Base-by-base conservation (phyloP, 2,113 vertebrate genomes). In the Cyprinodon brontotheroides region DNA sequence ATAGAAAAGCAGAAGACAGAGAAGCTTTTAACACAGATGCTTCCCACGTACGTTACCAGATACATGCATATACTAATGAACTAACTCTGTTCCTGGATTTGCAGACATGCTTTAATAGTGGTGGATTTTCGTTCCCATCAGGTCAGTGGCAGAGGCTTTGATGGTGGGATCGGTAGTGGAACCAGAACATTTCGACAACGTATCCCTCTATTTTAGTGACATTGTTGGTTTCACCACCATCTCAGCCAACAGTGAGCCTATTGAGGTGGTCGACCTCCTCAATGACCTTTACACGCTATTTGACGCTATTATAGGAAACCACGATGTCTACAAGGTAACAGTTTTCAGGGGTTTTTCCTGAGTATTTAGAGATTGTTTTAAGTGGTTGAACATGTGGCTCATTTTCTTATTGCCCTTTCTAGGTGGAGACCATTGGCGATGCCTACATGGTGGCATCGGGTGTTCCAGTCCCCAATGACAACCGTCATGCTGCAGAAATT, bases 391-490 rank as follows among this genome's bases (percentile, higher is more conserved):
- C 22, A 1, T 17, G 57, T 43, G 15, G 13, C 1, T 61, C 0
- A 9, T 4, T 47, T 6, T 38, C 6, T 57, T 8, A 0, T 74
- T 7, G 59, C 57, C 2, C 38, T 1, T 59, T 40, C 1, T 9
- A 95, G 95, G 95, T 95, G 79, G 95, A 96, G 89, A 96, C 95
- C 0, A 96, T 95, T 3, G 95, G 95, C 0, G 95, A 95, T 61
- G 94, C 95, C 6, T 95, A 95, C 89, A 95, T 95, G 95, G 94
- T 95, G 68, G 93, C 93, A 0, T 95, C 95, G 1, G 95, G 95
- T 1, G 72, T 95, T 20, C 95, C 95, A 0, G 87, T 94, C 36
- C 86, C 82, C 0, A 96, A 95, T 1, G 94, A 47, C 0, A 92
- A 94, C 82, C 91, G 94, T 0, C 95, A 95, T 9, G 91, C 93